Percentiles rank a stretch among this genome's conserved stretches.
Conservation (phyloP, 1,140 invertebrate genomes). For the Himalopsyche phryganea region DNA sequence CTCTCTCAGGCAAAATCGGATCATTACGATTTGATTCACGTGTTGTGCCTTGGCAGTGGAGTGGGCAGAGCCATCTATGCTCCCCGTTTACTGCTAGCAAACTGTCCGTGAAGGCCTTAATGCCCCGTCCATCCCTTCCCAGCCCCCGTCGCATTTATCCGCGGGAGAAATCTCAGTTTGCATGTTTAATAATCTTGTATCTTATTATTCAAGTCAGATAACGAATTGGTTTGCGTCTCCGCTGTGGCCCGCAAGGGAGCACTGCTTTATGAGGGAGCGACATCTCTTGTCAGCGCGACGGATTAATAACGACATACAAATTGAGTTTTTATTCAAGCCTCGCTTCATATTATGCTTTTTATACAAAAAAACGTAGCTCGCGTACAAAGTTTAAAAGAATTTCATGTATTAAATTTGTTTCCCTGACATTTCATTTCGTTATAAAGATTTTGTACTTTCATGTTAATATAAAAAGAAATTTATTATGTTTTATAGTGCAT, state of each 20-base stretch:
- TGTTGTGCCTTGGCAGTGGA: background rate
- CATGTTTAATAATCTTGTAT: slow-evolving; percentile 33
- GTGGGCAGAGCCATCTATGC: too few species aligned
- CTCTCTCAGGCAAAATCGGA: slow-evolving; percentile 6
- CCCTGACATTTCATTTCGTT: too few species aligned
- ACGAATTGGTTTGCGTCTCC: slow-evolving; percentile 31
- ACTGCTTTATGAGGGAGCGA: slow-evolving; percentile 1
- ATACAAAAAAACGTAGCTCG: too few species aligned
- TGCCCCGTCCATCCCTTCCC: background rate
- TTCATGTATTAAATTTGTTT: too few species aligned
- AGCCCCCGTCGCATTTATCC: slow-evolving; percentile 7
- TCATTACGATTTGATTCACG: slow-evolving; percentile 25
- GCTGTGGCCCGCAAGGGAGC: slow-evolving; percentile 2
- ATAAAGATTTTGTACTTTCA: too few species aligned
- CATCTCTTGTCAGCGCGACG: slow-evolving; percentile 17
- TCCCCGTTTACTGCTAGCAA: too few species aligned
- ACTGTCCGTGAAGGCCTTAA: background rate
- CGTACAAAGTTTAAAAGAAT: too few species aligned
- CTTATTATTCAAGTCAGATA: slow-evolving; percentile 35
- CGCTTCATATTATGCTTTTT: too few species aligned
- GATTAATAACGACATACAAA: slow-evolving; percentile 26
- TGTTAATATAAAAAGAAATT: too few species aligned
- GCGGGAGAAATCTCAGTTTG: slow-evolving; percentile 32
- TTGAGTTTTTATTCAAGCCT: slow-evolving; percentile 20
- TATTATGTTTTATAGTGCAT: too few species aligned